These are phyloP conservation scores for Callimorpha dominula DNA, from an alignment of 2,888 invertebrate species.

Conservation along the genomic window DNA sequence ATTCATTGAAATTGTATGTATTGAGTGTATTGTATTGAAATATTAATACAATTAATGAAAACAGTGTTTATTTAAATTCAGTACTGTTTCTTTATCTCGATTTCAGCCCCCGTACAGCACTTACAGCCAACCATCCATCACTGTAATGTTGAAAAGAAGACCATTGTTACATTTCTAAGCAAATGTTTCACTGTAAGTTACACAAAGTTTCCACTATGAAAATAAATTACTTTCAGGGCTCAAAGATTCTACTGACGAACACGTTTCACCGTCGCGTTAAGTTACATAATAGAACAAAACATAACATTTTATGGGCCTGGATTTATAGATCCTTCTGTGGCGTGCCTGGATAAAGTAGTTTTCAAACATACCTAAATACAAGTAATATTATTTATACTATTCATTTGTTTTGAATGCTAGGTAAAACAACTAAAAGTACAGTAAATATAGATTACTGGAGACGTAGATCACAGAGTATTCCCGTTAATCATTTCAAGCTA, in stretches of 20 bases:
- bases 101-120: background rate
- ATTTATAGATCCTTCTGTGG: conserved; percentile 8
- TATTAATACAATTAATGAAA: background rate
- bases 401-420: background rate
- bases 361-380: background rate
- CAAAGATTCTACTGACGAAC: conserved; percentile 12
- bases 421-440: background rate
- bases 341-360: background rate
- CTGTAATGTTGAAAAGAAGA: background rate
- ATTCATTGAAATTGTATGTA: too few species aligned
- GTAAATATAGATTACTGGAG: background rate
- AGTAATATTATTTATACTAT: background rate
- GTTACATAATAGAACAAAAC: conserved; percentile 23
- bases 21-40: background rate
- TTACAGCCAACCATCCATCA: background rate
- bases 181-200: background rate
- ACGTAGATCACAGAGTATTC: background rate
- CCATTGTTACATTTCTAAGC: background rate
- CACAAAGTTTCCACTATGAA: conserved; percentile 1
- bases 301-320: conserved; percentile 6
- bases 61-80: background rate
- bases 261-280: conserved; percentile 8
- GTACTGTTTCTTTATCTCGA: background rate
- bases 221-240: conserved; percentile 1
- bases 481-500: too few species aligned